Evolutionary conservation across 2,888 invertebrate species (phyloP), one percentile per base, ranked within the genome.

Genomic region (Iphiclides podalirius): DNA sequence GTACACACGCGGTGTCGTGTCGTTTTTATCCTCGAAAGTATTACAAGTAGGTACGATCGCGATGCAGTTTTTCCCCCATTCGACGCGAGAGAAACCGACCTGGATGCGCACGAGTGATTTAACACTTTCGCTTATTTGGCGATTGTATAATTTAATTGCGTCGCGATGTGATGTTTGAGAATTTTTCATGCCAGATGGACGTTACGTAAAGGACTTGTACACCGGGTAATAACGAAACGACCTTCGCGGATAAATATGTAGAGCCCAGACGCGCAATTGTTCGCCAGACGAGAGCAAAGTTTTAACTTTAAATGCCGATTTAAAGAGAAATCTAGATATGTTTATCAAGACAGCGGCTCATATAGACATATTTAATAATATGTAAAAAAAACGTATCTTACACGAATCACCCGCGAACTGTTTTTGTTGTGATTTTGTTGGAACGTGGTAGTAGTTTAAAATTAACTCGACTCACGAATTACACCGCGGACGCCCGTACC

Each of bases 51-150:
- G n/a, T n/a, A n/a, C n/a, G n/a, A n/a, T n/a, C n/a, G n/a, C n/a
- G n/a, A n/a, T n/a, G n/a, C n/a, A n/a, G n/a, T n/a, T n/a, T n/a
- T n/a, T n/a, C n/a, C n/a, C n/a, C n/a, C n/a, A n/a, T n/a, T n/a
- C n/a, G n/a, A n/a, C n/a, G n/a, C n/a, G 20, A 45, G 50, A 20
- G 50, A 45, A 51, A 51, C 28, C 37, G 70, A 70, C 68, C 60
- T 75, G 71, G 80, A 83, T 79, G 79, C 79, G 80, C 81, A 72
- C 67, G 76, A 82, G 76, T 79, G 75, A 64, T 67, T 51, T 72
- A 63, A 67, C 59, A 79, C 82, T 85, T 85, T 85, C 82, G 72
- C 74, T 11, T 61, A 59, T 65, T 50, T 55, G 38, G 34, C 34
- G 35, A 52, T 52, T 53, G 54, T 58, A 51, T 50, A 47, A 51